Evolutionary conservation across 1,140 invertebrate species (phyloP).

Genomic region (Lasioglossum baleicum): DNA sequence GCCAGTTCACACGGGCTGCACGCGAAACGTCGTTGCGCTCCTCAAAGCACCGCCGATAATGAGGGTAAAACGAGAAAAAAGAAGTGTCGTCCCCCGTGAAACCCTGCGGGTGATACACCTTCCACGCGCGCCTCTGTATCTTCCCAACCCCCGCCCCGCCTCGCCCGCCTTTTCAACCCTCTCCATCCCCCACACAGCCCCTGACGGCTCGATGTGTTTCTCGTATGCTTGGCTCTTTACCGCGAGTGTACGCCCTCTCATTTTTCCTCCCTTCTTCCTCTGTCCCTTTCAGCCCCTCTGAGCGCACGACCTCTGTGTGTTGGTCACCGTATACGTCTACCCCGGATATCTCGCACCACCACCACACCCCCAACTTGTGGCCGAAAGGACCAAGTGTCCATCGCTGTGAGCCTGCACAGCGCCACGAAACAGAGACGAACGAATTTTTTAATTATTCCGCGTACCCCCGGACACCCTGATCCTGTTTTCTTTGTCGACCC

Average conservation of each 20-base stretch:
- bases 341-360: neutral
- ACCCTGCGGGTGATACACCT: slow-evolving; percentile 31
- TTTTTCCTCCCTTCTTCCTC: too few relatives aligned
- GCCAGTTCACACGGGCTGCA: slow-evolving; percentile 40
- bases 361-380: neutral
- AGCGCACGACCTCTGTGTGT: neutral
- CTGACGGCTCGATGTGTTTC: slow-evolving; percentile 10
- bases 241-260: slow-evolving; percentile 19
- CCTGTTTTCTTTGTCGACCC: neutral
- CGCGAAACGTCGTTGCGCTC: slow-evolving; percentile 41
- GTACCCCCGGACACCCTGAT: neutral
- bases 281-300: neutral
- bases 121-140: slow-evolving; percentile 1
- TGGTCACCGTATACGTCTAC: slow-evolving; percentile 23
- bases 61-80: slow-evolving; percentile 40
- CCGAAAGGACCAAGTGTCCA: neutral
- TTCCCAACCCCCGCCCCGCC: neutral
- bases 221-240: slow-evolving; percentile 36
- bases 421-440: neutral
- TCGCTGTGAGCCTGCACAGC: neutral
- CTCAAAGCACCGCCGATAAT: slow-evolving; percentile 56
- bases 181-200: neutral
- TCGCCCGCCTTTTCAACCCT: neutral
- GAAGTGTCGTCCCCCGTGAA: slow-evolving; percentile 8
- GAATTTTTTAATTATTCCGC: slow-evolving; percentile 1